phyloP scores from a whole-genome alignment of 2,888 invertebrate genomes.

The Celastrina argiolus region DNA sequence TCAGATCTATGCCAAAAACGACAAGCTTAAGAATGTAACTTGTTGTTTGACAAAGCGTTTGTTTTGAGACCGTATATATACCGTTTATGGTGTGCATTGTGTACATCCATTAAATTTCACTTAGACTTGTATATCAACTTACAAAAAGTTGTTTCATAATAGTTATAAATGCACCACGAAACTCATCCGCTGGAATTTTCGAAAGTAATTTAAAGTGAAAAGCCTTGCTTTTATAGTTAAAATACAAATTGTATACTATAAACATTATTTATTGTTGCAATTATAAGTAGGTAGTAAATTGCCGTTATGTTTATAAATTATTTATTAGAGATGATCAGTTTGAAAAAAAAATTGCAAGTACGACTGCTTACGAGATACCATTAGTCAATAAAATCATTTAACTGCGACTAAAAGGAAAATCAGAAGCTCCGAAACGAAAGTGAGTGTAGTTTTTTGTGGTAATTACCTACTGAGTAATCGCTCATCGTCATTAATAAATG shows the following conservation, averaged over 20 bases:
- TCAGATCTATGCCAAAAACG: background rate
- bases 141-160: constrained; percentile 17
- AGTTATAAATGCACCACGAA: background rate
- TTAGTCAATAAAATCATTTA: too few relatives aligned
- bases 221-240: too few relatives aligned
- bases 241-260: too few relatives aligned
- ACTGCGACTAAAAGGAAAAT: background rate
- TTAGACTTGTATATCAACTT: constrained; percentile 8
- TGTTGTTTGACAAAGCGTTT: background rate
- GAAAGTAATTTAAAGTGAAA: background rate
- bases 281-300: too few relatives aligned
- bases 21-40: background rate
- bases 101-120: constrained; percentile 22
- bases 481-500: background rate
- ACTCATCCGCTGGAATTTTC: background rate
- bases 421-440: background rate
- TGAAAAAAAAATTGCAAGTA: too few relatives aligned
- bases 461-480: background rate
- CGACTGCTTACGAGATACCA: too few relatives aligned
- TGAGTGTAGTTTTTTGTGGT: background rate
- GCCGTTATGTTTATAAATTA: too few relatives aligned
- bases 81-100: constrained; percentile 38
- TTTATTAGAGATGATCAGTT: too few relatives aligned
- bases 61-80: constrained; percentile 37
- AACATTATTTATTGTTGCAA: too few relatives aligned